Conservation (phyloP, 2,797 vertebrate genomes). For the Eulemur albifrons region DNA sequence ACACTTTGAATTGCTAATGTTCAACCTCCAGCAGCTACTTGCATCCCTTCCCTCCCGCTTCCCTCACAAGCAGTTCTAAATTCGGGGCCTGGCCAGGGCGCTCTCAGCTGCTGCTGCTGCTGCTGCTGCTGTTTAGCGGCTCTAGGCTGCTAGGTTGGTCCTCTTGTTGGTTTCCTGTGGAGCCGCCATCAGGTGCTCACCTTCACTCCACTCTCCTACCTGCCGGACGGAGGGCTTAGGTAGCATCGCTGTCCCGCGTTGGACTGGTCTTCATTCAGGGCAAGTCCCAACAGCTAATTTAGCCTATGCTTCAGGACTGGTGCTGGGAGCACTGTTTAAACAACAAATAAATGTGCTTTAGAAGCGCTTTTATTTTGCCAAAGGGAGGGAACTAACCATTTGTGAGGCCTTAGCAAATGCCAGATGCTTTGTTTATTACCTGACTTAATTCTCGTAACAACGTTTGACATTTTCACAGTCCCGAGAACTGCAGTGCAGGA, state of each 20-base stretch:
- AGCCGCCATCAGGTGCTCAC: fast-evolving
- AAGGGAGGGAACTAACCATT: neutral
- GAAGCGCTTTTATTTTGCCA: neutral
- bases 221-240: neutral
- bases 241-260: fast-evolving
- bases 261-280: neutral
- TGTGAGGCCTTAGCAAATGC: neutral
- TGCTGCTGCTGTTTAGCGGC: neutral
- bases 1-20: neutral
- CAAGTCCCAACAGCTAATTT: neutral
- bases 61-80: neutral
- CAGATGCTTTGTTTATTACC: neutral
- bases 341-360: neutral
- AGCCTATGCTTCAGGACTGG: neutral
- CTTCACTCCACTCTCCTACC: too few species aligned
- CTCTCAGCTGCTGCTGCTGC: neutral
- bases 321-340: neutral
- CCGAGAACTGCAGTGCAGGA: neutral
- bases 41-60: neutral
- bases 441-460: neutral
- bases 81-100: neutral
- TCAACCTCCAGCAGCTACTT: neutral
- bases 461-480: neutral
- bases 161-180: neutral
- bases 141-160: too few species aligned